Conservation (phyloP, 1,140 invertebrate species). For the Drosophila pallidifrons region DNA sequence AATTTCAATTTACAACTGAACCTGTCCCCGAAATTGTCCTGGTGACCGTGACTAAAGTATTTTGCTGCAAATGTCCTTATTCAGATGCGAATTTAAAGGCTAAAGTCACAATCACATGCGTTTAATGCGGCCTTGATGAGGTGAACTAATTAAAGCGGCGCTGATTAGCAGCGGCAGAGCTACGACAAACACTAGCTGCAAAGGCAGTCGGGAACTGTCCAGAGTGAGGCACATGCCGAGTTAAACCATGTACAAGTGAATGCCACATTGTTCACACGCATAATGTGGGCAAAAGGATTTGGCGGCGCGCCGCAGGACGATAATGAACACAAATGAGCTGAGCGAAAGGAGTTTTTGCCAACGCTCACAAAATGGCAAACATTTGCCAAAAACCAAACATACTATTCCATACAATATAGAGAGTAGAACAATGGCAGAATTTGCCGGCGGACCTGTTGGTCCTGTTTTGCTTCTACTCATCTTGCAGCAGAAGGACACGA, state of each 20-base stretch:
- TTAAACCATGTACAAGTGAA: slow-evolving; percentile 51
- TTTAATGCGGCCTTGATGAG: slow-evolving; percentile 76
- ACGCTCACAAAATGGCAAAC: slow-evolving; percentile 64
- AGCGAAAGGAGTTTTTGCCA: slow-evolving; percentile 72
- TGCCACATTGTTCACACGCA: slow-evolving; percentile 72
- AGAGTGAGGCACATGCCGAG: slow-evolving; percentile 28
- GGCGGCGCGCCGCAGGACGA: slow-evolving; percentile 80
- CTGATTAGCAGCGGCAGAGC: slow-evolving; percentile 39
- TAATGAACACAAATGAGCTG: slow-evolving; percentile 80
- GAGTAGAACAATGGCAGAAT: slow-evolving; percentile 54
- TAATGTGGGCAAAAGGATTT: slow-evolving; percentile 71
- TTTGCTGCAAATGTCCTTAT: slow-evolving; percentile 10
- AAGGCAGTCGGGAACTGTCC: slow-evolving; percentile 16
- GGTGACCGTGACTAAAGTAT: slow-evolving; percentile 29
- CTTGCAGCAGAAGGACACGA: slow-evolving; percentile 46
- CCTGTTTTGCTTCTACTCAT: slow-evolving; percentile 33
- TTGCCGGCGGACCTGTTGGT: slow-evolving; percentile 66
- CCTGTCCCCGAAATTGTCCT: neutral
- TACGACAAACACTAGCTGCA: neutral
- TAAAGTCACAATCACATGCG: slow-evolving; percentile 22
- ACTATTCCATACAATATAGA: neutral
- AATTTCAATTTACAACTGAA: neutral
- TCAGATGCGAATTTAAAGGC: slow-evolving; percentile 44
- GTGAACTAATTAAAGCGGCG: slow-evolving; percentile 72
- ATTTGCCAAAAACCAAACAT: slow-evolving; percentile 72